Evolutionary conservation across 2,113 vertebrate species (phyloP).

Genomic region (Rhea pennata): DNA sequence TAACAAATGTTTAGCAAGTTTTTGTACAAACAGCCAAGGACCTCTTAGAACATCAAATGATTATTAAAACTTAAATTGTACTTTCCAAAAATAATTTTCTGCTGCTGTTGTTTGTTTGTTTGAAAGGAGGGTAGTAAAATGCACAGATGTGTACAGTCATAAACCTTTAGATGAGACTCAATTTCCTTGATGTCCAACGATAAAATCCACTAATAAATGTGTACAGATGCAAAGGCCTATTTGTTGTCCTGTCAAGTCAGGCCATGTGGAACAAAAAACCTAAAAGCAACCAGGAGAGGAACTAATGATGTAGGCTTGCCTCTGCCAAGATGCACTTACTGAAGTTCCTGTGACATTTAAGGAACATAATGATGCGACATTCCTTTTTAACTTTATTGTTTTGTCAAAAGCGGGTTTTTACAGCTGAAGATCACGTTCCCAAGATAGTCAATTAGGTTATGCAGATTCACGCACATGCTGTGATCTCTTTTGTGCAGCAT

Average conservation of each 20-base stretch:
- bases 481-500: slow-evolving; percentile 45
- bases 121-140: slow-evolving; percentile 63
- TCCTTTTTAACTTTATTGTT: slow-evolving; percentile 71
- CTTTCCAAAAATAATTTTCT: slow-evolving; percentile 67
- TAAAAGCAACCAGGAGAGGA: slow-evolving; percentile 64
- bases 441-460: slow-evolving; percentile 50
- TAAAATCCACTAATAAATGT: slow-evolving; percentile 64
- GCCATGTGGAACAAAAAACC: slow-evolving; percentile 59
- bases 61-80: slow-evolving; percentile 63
- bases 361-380: slow-evolving; percentile 64
- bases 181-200: slow-evolving; percentile 65
- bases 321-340: slow-evolving; percentile 68
- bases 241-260: slow-evolving; percentile 68
- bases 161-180: slow-evolving; percentile 68
- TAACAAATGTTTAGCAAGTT: slow-evolving; percentile 33
- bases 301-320: slow-evolving; percentile 51
- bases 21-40: slow-evolving; percentile 50
- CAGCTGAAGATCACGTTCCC: slow-evolving; percentile 66
- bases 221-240: slow-evolving; percentile 67
- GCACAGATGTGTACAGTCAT: slow-evolving; percentile 52
- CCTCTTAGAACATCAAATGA: slow-evolving; percentile 59
- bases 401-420: slow-evolving; percentile 55
- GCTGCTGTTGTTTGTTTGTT: slow-evolving; percentile 63
- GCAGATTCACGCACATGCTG: slow-evolving; percentile 55
- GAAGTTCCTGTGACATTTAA: slow-evolving; percentile 70